phyloP scores from a whole-genome alignment of 1,140 invertebrate species.

The Rhopalosiphum padi region DNA sequence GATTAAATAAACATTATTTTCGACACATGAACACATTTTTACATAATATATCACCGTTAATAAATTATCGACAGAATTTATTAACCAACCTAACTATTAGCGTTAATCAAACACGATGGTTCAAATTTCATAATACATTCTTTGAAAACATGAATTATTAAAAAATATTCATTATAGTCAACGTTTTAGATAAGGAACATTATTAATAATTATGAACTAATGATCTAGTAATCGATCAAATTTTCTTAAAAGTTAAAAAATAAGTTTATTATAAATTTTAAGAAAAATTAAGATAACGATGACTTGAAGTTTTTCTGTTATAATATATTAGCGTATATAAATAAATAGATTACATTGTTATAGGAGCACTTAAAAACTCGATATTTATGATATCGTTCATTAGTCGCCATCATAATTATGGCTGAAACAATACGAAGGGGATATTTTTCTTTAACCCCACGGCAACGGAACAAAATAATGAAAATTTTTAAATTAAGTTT shows the following conservation, averaged over 20 bases:
- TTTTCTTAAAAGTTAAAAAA: background rate
- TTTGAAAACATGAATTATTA: constrained; percentile 39
- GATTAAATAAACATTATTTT: background rate
- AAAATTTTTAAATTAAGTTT: background rate
- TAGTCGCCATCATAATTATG: too few relatives aligned
- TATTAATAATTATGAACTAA: background rate
- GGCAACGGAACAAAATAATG: background rate
- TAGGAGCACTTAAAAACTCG: too few relatives aligned
- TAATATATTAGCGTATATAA: background rate
- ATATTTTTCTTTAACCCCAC: background rate
- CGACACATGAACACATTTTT: background rate
- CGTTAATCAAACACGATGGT: constrained; percentile 35
- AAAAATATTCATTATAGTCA: background rate
- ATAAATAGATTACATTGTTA: too few relatives aligned
- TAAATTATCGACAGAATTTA: constrained; percentile 4
- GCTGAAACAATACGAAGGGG: background rate
- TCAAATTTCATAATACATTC: constrained; percentile 32
- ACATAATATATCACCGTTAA: background rate
- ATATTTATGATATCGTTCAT: too few relatives aligned
- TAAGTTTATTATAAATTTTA: background rate
- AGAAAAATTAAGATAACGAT: too few relatives aligned
- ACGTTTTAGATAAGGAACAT: background rate
- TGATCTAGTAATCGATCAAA: background rate
- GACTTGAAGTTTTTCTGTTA: background rate
- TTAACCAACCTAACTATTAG: constrained; percentile 1